phyloP scores from a whole-genome alignment of 2,888 invertebrate genomes.

The Amphipyra tragopoginis region DNA sequence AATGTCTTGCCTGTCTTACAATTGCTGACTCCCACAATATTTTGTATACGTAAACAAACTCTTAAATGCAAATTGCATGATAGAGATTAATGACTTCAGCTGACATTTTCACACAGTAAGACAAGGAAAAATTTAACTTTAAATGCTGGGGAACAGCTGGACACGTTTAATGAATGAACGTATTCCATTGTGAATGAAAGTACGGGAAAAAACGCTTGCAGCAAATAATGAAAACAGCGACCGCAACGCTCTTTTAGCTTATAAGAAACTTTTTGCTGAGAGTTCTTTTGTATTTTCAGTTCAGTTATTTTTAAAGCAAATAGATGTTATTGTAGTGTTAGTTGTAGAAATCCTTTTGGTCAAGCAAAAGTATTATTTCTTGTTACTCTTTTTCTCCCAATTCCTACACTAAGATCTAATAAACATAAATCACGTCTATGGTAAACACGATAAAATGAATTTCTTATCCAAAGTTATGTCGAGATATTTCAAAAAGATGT shows the following conservation, averaged over 20 bases:
- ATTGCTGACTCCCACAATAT: constrained; percentile 47
- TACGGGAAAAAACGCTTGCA: constrained; percentile 3
- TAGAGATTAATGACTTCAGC: constrained; percentile 44
- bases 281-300: not conserved
- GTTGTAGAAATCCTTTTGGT: no score
- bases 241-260: not conserved
- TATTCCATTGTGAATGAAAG: constrained; percentile 49
- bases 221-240: constrained; percentile 12
- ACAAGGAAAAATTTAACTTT: constrained; percentile 45
- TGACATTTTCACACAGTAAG: constrained; percentile 41
- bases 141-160: constrained; percentile 42
- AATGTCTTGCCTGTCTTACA: constrained; percentile 25
- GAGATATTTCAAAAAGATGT: constrained; percentile 2
- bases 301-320: no score
- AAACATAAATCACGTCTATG: constrained; percentile 1
- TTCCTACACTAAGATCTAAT: not conserved
- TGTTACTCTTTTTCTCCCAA: not conserved
- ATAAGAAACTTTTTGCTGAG: not conserved
- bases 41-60: constrained; percentile 47
- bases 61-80: constrained; percentile 50
- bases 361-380: not conserved
- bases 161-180: constrained; percentile 53
- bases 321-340: no score
- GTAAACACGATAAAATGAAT: constrained; percentile 3
- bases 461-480: constrained; percentile 2